Base-by-base conservation (phyloP, 2,888 invertebrate genomes). In the Brachyptera risi region DNA sequence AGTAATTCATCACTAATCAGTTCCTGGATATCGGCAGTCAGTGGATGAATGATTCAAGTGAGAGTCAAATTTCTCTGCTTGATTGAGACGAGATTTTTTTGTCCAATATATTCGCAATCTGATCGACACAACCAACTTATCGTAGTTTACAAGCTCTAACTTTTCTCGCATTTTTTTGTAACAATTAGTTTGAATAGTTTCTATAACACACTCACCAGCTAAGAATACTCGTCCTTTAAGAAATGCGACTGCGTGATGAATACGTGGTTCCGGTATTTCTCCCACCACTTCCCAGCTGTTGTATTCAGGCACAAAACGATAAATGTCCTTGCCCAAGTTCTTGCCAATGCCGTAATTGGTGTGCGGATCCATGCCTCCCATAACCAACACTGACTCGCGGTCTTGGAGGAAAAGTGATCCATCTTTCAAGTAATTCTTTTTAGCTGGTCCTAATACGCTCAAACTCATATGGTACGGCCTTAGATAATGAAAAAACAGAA, bases 321-420 rank as follows among this genome's bases (percentile, higher is more conserved):
- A 76, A 49, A 88, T 83, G 69, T 83, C 81, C 69, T 81, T 83
- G 4, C 85, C 87, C 1, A 80, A 80, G 65, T 85, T 85, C 21
- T 78, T 76, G 0, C 77, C 77, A 1, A 74, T 67, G 0, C 82
- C 83, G 66, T 81, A 83, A 2, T 78, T 72, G 13, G 75, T 76
- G 68, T 84, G 84, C 3, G 85, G 85, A 72, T 88, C 85, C 23
- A 83, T 79, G 2, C 88, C 88, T 3, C 87, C 88, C 68, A 88
- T 85, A 15, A 87, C 80, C 11, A 87, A 72, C 3, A 87, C 79
- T 0, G 83, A 80, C 69, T 85, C 85, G 27, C 79, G 74, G 56
- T 83, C 82, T 69, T 78, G 76, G 66, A 80, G 79, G 69, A 82
- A 83, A 1, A 84, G 72, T 0, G 83, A 83, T 0, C 77, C 77